phyloP scores from a whole-genome alignment of 2,888 invertebrate genomes.

The Dynastes tityus region DNA sequence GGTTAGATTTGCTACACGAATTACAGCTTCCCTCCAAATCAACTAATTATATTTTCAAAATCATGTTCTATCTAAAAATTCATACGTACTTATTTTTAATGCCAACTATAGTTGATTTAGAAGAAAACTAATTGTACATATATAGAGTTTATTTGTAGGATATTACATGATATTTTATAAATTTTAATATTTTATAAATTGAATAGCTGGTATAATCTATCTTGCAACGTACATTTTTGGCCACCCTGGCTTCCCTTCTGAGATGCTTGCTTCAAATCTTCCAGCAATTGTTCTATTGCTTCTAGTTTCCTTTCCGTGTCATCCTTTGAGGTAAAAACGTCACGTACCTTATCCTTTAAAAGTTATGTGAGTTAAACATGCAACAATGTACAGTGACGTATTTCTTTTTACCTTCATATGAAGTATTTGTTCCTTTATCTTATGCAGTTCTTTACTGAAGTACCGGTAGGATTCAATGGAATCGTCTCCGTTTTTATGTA shows the following conservation, averaged over 20 bases:
- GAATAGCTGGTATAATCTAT: neutral
- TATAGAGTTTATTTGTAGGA: neutral
- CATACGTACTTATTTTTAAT: too few species aligned
- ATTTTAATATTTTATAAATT: neutral
- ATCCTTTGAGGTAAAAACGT: constrained; percentile 65
- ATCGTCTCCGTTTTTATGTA: neutral
- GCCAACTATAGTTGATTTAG: too few species aligned
- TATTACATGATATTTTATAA: neutral
- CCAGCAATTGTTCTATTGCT: constrained; percentile 26
- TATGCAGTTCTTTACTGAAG: constrained; percentile 1
- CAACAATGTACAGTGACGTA: neutral
- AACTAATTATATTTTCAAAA: too few species aligned
- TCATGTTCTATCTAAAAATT: too few species aligned
- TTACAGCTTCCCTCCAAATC: too few species aligned
- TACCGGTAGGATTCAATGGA: neutral
- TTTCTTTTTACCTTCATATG: constrained; percentile 8
- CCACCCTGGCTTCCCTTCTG: constrained; percentile 3
- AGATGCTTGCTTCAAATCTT: constrained; percentile 20
- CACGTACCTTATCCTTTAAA: constrained; percentile 44
- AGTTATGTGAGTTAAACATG: neutral
- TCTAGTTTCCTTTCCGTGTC: constrained; percentile 62
- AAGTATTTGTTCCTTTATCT: constrained; percentile 14
- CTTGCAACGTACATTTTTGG: constrained; percentile 4
- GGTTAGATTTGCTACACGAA: neutral
- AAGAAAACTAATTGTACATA: too few species aligned